Evolutionary conservation across 2,888 invertebrate genomes (phyloP).

Genomic region (Penaeus monodon): DNA sequence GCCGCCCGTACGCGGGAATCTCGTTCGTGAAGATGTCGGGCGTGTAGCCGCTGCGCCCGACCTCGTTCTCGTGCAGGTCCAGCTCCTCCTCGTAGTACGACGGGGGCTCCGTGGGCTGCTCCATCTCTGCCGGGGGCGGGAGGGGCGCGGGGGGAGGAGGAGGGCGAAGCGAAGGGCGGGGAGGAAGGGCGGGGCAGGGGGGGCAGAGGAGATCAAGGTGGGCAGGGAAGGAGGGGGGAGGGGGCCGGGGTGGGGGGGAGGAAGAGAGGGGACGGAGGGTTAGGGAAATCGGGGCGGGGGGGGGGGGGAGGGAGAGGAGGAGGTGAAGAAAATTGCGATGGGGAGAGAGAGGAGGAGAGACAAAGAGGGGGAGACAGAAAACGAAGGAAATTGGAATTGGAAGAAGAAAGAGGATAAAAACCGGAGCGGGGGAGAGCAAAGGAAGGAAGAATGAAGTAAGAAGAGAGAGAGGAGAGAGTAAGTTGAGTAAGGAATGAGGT

Average conservation of each 20-base stretch:
- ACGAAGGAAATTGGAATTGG: no score
- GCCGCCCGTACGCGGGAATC: slow-evolving; percentile 23
- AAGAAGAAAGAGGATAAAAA: no score
- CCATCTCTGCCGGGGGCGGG: slow-evolving; percentile 30
- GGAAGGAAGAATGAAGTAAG: background rate
- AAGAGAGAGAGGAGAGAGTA: no score
- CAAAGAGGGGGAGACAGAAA: background rate
- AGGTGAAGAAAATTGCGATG: background rate
- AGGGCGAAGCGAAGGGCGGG: background rate
- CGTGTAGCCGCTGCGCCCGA: background rate
- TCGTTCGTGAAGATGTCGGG: slow-evolving; percentile 34
- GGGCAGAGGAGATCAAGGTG: background rate
- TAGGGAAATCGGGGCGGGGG: background rate
- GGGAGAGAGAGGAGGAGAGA: background rate
- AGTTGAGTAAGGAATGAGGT: no score
- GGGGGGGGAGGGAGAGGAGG: no score
- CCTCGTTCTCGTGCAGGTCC: background rate
- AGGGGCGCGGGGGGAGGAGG: background rate
- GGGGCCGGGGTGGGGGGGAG: background rate
- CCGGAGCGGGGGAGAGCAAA: background rate
- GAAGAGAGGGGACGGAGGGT: background rate
- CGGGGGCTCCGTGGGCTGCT: slow-evolving; percentile 24
- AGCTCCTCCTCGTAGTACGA: slow-evolving; percentile 32
- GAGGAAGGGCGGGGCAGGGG: background rate
- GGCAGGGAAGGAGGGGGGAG: background rate